Base-by-base conservation (phyloP, 2,113 vertebrate genomes). In the Rhinogobius similis region DNA sequence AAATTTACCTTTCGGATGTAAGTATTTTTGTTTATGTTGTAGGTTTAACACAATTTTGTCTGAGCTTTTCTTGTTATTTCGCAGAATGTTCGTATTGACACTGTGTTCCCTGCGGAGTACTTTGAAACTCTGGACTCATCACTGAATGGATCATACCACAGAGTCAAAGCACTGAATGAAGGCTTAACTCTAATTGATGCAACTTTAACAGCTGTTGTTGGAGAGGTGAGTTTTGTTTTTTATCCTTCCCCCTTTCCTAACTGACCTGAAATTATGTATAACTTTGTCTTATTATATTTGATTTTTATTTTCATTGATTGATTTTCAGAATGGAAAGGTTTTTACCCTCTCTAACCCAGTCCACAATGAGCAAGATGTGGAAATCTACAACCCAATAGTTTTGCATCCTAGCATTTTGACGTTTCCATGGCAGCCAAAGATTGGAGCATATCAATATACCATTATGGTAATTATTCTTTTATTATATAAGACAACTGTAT, bases 381-480 rank as follows among this genome's bases (percentile, higher is more conserved):
- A 98, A 85, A 95, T 99, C 74, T 95, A 95, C 62, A 74, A 94
- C 55, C 96, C 96, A 9, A 96, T 99, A 81, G 84, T 95, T 18
- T 95, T 99, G 20, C 86, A 82, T 21, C 97, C 96, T 7, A 91
- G 90, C 79, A 93, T 98, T 86, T 90, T 99, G 79, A 95, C 94
- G 0, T 99, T 98, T 88, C 97, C 97, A n/a, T 99, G 98, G 98
- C 97, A 99, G 84, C 94, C 96, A 5, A 95, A 93, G 86, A 90
- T 95, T 3, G 97, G 95, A 67, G 90, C 93, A 7, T 98, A 98
- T 91, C 96, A 96, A 86, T 95, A 98, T 77, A 92, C 88, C 46
- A 95, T 99, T 82, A 88, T 96, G 96, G 98, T 98, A 93, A 61
- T 73, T 27, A 59, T 52, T 23, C 43, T 12, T 39, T 8, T n/a